Evolutionary conservation across 2,797 vertebrate genomes (phyloP).

Genomic region (Bothrops alternatus): DNA sequence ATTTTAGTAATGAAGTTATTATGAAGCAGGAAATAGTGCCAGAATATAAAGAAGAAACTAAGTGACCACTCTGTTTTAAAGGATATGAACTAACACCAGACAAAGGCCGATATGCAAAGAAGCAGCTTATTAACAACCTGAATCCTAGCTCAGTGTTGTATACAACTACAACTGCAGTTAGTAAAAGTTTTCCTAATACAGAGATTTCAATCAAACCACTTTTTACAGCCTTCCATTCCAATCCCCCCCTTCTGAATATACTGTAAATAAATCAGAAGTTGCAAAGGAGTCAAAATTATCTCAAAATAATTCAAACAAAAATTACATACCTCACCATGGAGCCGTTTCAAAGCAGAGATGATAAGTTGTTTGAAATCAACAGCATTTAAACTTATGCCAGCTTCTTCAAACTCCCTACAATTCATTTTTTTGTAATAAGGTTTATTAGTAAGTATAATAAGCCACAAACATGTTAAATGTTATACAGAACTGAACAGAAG

Average conservation of each 20-base stretch:
- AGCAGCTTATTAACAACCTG: not conserved
- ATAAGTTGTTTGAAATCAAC: slow-evolving; percentile 87
- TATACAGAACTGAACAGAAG: not conserved
- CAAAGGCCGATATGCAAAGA: not conserved
- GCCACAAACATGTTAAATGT: not conserved
- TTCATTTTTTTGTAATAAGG: slow-evolving; percentile 12
- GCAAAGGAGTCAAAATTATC: not conserved
- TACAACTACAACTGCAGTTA: not conserved
- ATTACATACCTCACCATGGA: slow-evolving; percentile 85
- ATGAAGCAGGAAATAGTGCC: not conserved
- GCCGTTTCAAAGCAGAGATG: slow-evolving; percentile 78
- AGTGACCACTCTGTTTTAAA: not conserved
- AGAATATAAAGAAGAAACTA: not conserved
- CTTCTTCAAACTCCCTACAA: slow-evolving; percentile 77
- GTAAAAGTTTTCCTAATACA: not conserved
- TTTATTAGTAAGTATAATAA: not conserved
- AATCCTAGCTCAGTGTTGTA: not conserved
- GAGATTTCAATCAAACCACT: not conserved
- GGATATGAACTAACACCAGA: not conserved
- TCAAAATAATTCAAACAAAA: not conserved
- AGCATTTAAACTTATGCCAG: slow-evolving; percentile 65
- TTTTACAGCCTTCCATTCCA: not conserved
- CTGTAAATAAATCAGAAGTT: not conserved
- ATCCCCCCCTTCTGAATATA: not conserved
- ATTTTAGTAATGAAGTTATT: not conserved